Evolutionary conservation across 1,140 invertebrate species (phyloP).

Genomic region (Polypedilum vanderplanki): DNA sequence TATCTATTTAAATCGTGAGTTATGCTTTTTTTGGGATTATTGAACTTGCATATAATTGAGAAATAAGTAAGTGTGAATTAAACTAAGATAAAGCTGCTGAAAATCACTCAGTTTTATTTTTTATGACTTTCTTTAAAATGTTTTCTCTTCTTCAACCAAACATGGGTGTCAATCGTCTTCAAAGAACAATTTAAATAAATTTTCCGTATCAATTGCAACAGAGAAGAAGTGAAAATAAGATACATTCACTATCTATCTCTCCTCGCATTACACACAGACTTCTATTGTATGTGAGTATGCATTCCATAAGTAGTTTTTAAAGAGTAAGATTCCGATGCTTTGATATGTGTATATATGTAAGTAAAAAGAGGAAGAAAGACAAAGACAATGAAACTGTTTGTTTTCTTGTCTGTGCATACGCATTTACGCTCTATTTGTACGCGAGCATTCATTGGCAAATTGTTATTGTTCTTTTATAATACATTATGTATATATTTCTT

Average conservation of each 20-base stretch:
- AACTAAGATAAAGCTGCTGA: too few species aligned
- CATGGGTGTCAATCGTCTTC: not conserved
- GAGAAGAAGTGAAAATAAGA: not conserved
- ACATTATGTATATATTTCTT: constrained; percentile 34
- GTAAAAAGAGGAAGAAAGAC: not conserved
- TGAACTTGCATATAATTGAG: not conserved
- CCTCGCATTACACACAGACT: not conserved
- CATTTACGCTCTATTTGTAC: constrained; percentile 37
- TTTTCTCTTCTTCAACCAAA: too few species aligned
- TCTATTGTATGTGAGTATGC: not conserved
- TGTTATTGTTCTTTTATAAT: constrained; percentile 6
- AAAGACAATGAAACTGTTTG: constrained; percentile 22
- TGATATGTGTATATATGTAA: not conserved
- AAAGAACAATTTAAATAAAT: constrained; percentile 36
- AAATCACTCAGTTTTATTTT: too few species aligned
- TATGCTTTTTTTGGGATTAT: not conserved
- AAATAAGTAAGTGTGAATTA: too few species aligned
- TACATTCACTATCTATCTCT: not conserved
- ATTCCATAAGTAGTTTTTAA: not conserved
- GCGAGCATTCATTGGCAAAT: constrained; percentile 22
- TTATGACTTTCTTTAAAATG: too few species aligned
- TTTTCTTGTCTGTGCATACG: constrained; percentile 35
- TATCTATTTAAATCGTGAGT: not conserved
- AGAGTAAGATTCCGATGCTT: not conserved
- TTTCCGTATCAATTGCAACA: constrained; percentile 11